Evolutionary conservation across 2,888 invertebrate species (phyloP), one percentile per base, ranked within the genome.

Genomic region (Elmis aenea): DNA sequence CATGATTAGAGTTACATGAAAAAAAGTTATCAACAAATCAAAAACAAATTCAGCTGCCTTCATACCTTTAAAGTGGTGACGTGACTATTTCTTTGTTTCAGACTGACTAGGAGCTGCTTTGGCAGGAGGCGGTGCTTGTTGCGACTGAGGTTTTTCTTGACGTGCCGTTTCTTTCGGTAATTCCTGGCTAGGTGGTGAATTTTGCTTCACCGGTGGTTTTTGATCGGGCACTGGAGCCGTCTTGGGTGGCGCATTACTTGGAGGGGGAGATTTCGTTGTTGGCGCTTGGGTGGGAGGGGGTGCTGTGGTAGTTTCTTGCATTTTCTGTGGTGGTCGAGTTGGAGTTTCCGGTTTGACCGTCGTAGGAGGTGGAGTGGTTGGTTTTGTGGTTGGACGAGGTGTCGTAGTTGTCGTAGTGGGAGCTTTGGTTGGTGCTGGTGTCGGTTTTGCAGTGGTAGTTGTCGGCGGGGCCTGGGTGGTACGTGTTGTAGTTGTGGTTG

Each of bases 121-220:
- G n/a, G 27, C 10, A 3, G 28, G 14, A 4, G 33, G 9, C 28
- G 37, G 18, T 25, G 40, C 16, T 2, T 78, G 77, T n/a, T 66
- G 59, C 13, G 64, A 9, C 22, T 16, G 21, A 13, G 5, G 61
- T 12, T 61, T 18, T 18, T 8, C 9, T 29, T 29, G 29, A 20
- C 33, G n/a, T n/a, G 37, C 22, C 9, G 42, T 14, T 25, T 23
- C n/a, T 26, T 28, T 14, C 11, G 25, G 15, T 15, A 20, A 28
- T 11, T 22, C 18, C 13, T 38, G 35, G 4, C 28, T 20, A 25
- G 38, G 26, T 8, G 27, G 23, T 27, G 34, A 15, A 13, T 41
- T 24, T 4, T 32, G 32, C 3, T 13, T 33, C 26, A 27, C 15
- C 9, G 22, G 11, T 9, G n/a, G 26, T 8, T n/a, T 16, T 13